Evolutionary conservation across 2,113 vertebrate genomes (phyloP).

Genomic region (Genyomyrus donnyi): DNA sequence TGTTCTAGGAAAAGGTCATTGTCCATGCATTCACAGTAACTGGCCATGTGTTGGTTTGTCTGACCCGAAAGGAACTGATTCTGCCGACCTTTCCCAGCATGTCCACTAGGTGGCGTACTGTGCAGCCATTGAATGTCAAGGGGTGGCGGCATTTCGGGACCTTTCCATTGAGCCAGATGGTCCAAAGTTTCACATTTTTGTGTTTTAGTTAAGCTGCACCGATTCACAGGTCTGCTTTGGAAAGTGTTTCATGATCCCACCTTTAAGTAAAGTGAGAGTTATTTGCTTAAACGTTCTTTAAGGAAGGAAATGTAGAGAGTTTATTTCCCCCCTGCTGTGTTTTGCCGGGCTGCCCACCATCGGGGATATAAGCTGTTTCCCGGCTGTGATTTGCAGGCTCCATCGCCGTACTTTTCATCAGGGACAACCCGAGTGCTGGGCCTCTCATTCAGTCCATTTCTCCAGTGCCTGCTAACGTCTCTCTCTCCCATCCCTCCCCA

Average conservation of each 20-base stretch:
- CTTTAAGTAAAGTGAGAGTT: neutral
- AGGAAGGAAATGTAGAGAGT: neutral
- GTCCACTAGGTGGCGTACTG: conserved; percentile 4
- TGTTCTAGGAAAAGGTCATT: neutral
- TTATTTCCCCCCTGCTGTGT: neutral
- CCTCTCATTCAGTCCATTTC: neutral
- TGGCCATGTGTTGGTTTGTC: neutral
- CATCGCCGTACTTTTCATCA: neutral
- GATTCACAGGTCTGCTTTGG: neutral
- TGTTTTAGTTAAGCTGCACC: neutral
- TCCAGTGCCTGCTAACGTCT: neutral
- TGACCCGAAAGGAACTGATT: neutral
- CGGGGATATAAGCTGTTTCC: neutral
- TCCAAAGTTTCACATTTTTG: neutral
- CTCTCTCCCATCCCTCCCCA: conserved; percentile 9
- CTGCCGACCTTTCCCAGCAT: neutral
- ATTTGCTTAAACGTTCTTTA: neutral
- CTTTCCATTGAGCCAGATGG: neutral
- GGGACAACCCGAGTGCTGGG: neutral
- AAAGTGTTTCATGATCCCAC: neutral
- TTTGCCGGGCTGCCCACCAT: neutral
- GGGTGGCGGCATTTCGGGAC: neutral
- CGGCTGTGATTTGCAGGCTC: neutral
- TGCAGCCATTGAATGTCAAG: neutral
- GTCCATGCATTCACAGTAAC: neutral